These are phyloP conservation scores for Mastacembelus armatus DNA, from an alignment of 2,797 vertebrate genomes.

Conservation along the genomic window DNA sequence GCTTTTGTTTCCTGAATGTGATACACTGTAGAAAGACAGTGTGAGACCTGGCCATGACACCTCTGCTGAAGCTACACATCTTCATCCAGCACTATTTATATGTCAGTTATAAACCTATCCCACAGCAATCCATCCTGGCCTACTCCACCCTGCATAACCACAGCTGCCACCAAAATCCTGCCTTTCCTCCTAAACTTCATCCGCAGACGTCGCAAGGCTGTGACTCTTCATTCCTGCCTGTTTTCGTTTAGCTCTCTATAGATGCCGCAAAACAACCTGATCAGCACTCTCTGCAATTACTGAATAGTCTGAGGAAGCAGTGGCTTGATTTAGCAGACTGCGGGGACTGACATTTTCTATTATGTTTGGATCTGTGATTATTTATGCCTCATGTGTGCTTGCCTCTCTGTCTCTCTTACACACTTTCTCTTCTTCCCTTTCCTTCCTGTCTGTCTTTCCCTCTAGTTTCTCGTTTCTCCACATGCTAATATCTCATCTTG, in stretches of 20 bases:
- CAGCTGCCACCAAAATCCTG: slow-evolving; percentile 29
- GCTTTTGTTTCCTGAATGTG: slow-evolving; percentile 35
- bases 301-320: slow-evolving; percentile 72
- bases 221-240: slow-evolving; percentile 47
- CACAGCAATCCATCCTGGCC: slow-evolving; percentile 30
- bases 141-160: slow-evolving; percentile 43
- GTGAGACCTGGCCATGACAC: slow-evolving; percentile 45
- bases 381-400: slow-evolving; percentile 71
- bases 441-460: slow-evolving; percentile 61
- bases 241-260: slow-evolving; percentile 60
- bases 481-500: slow-evolving; percentile 72
- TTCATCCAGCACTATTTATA: slow-evolving; percentile 36
- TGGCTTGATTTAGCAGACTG: slow-evolving; percentile 77
- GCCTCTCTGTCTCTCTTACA: slow-evolving; percentile 48
- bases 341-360: slow-evolving; percentile 77
- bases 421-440: slow-evolving; percentile 65
- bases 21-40: slow-evolving; percentile 6
- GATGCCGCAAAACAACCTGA: slow-evolving; percentile 70
- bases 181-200: slow-evolving; percentile 20
- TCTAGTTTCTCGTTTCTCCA: slow-evolving; percentile 54
- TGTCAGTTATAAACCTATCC: slow-evolving; percentile 38
- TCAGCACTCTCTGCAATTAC: slow-evolving; percentile 80
- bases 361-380: slow-evolving; percentile 75
- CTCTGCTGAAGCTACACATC: slow-evolving; percentile 51
- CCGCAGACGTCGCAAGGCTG: slow-evolving; percentile 24